Evolutionary conservation across 2,888 invertebrate species (phyloP).

Genomic region (Apodemia duryi): DNA sequence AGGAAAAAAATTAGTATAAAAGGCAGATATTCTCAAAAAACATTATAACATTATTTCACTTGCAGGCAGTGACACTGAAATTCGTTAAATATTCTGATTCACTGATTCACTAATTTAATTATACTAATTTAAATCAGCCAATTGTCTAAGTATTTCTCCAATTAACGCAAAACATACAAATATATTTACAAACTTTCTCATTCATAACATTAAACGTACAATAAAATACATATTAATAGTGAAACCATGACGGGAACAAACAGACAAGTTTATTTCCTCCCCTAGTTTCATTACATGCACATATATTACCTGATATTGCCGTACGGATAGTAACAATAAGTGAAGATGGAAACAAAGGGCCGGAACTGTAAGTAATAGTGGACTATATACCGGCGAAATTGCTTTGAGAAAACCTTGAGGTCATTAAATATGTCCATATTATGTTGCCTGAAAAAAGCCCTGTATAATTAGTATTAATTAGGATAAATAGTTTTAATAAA

Average conservation of each 20-base stretch:
- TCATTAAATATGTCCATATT: not conserved
- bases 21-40: too few relatives aligned
- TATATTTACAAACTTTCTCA: too few relatives aligned
- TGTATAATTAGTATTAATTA: not conserved
- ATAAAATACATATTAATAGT: not conserved
- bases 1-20: too few relatives aligned
- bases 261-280: constrained; percentile 17
- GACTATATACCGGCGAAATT: constrained; percentile 16
- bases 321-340: constrained; percentile 46
- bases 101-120: too few relatives aligned
- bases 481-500: too few relatives aligned
- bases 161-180: too few relatives aligned
- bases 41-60: too few relatives aligned
- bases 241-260: not conserved
- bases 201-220: too few relatives aligned
- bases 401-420: constrained; percentile 9
- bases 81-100: too few relatives aligned
- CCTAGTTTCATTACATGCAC: constrained; percentile 47
- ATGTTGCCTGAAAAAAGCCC: not conserved
- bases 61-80: too few relatives aligned
- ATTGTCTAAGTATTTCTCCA: too few relatives aligned
- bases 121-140: too few relatives aligned
- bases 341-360: constrained; percentile 36
- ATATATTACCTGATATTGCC: constrained; percentile 49
- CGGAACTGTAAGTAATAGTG: constrained; percentile 37